phyloP scores from a whole-genome alignment of 2,797 vertebrate species.

The Lophotriccus pileatus region DNA sequence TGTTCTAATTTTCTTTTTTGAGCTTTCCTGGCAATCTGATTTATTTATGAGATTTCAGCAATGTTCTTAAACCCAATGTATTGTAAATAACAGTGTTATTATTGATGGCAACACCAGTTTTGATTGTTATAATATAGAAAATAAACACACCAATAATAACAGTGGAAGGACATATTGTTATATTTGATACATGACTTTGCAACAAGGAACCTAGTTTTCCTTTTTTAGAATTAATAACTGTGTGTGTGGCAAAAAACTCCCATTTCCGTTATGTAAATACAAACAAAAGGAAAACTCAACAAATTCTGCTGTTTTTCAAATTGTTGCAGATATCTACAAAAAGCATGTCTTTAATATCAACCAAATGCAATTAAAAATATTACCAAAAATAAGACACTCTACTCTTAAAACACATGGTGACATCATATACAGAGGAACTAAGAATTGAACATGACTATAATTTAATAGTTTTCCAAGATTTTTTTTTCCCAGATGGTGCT shows the following conservation, averaged over 20 bases:
- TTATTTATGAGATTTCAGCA: neutral
- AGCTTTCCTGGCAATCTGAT: neutral
- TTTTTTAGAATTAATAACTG: neutral
- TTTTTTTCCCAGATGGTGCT: rapidly evolving
- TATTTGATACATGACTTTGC: neutral
- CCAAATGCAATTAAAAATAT: neutral
- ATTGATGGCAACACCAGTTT: neutral
- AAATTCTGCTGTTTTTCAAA: neutral
- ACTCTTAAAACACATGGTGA: neutral
- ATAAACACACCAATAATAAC: neutral
- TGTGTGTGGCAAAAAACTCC: rapidly evolving
- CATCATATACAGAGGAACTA: neutral
- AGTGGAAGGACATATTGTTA: neutral
- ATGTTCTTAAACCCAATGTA: neutral
- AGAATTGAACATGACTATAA: rapidly evolving
- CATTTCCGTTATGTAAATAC: neutral
- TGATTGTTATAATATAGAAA: neutral
- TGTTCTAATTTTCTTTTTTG: neutral
- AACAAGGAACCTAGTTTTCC: neutral
- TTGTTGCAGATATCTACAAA: neutral
- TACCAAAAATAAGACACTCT: neutral
- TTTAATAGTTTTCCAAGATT: neutral
- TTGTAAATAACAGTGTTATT: neutral
- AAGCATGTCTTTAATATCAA: neutral
- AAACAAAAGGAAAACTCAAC: neutral